Conservation (phyloP, 1,140 invertebrate species). For the Ceratina calcarata region DNA sequence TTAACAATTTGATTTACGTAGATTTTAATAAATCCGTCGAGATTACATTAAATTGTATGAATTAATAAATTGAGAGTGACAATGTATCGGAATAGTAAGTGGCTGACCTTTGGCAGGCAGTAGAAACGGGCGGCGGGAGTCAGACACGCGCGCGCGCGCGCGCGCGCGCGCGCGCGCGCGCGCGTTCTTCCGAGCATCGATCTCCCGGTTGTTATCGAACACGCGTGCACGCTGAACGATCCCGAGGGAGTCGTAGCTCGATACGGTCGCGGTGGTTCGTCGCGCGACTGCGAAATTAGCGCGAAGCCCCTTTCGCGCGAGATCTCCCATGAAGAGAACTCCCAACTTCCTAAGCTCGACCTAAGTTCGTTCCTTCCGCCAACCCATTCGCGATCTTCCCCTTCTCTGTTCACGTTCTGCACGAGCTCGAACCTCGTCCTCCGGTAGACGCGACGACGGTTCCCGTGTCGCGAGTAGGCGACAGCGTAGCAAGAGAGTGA, state of each 20-base stretch:
- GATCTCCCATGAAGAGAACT: slow-evolving; percentile 13
- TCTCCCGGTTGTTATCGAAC: slow-evolving; percentile 47
- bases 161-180: too few species aligned
- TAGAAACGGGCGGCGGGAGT: slow-evolving; percentile 6
- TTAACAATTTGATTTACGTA: too few species aligned
- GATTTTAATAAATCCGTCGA: too few species aligned
- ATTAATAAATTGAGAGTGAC: background rate
- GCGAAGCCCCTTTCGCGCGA: slow-evolving; percentile 36
- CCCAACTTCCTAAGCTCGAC: slow-evolving; percentile 57
- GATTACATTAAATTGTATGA: too few species aligned
- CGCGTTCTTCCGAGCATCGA: slow-evolving; percentile 45
- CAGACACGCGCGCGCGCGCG: too few species aligned
- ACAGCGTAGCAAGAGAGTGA: background rate
- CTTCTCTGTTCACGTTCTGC: background rate
- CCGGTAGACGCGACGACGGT: slow-evolving; percentile 5
- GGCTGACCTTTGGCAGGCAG: background rate
- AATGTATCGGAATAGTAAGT: background rate
- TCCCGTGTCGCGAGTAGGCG: background rate
- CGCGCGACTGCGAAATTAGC: slow-evolving; percentile 61
- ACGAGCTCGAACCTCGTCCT: background rate
- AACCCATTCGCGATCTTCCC: slow-evolving; percentile 9
- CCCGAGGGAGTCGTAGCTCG: slow-evolving; percentile 48
- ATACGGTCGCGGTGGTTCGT: slow-evolving; percentile 45
- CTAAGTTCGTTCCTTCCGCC: slow-evolving; percentile 52
- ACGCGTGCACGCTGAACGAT: slow-evolving; percentile 48